phyloP scores from a whole-genome alignment of 2,888 invertebrate genomes.

The Acanthosepion esculentum region DNA sequence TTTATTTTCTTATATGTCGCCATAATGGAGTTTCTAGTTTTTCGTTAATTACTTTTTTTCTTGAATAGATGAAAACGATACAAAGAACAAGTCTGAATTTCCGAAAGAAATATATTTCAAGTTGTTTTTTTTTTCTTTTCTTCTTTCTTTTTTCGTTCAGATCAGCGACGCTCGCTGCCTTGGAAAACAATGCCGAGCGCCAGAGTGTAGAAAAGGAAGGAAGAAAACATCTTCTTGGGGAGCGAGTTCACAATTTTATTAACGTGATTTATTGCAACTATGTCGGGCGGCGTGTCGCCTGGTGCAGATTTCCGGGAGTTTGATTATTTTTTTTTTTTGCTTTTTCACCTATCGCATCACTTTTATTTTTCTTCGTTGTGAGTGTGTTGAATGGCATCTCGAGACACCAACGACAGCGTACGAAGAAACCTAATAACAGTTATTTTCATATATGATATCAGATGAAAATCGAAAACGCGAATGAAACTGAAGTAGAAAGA shows the following conservation, averaged over 20 bases:
- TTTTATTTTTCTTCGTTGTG: too few relatives aligned
- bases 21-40: neutral
- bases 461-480: neutral
- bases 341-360: neutral
- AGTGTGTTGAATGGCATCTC: too few relatives aligned
- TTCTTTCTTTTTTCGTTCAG: neutral
- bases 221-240: too few relatives aligned
- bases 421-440: too few relatives aligned
- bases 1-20: neutral
- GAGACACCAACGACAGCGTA: too few relatives aligned
- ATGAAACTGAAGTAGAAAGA: neutral
- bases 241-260: neutral
- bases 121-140: neutral
- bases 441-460: neutral
- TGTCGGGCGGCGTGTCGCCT: neutral
- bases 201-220: too few relatives aligned
- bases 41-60: neutral
- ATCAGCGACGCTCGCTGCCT: neutral
- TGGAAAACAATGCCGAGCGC: neutral
- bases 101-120: neutral
- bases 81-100: neutral
- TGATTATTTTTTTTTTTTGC: neutral
- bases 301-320: neutral
- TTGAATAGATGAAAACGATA: neutral
- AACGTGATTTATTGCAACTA: neutral